Conservation (phyloP, 1,140 invertebrate genomes). For the Asobara japonica region DNA sequence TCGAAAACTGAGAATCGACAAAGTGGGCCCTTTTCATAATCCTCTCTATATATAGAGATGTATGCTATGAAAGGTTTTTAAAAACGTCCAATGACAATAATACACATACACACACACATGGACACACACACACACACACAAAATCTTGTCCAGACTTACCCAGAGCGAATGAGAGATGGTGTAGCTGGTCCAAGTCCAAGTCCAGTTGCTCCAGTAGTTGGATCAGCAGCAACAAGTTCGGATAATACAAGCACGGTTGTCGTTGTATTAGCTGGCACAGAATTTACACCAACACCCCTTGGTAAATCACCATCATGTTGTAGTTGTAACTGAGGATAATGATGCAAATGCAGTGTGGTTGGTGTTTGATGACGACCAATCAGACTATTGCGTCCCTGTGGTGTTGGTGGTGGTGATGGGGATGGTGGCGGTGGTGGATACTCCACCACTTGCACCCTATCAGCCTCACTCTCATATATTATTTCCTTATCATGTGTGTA, state of each 20-base stretch:
- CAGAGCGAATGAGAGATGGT: slow-evolving; percentile 49
- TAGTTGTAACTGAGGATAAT: slow-evolving; percentile 64
- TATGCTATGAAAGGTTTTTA: too few relatives aligned
- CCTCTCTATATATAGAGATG: too few relatives aligned
- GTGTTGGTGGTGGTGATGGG: slow-evolving; percentile 64
- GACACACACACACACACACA: slow-evolving; percentile 14
- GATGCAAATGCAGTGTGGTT: slow-evolving; percentile 58
- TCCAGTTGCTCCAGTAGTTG: slow-evolving; percentile 37
- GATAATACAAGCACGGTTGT: slow-evolving; percentile 69
- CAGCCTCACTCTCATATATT: slow-evolving; percentile 64
- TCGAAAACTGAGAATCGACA: too few relatives aligned
- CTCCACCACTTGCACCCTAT: slow-evolving; percentile 62
- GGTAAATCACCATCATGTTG: slow-evolving; percentile 65
- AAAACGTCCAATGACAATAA: too few relatives aligned
- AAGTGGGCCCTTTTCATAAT: too few relatives aligned
- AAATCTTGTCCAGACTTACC: slow-evolving; percentile 50
- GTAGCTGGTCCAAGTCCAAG: slow-evolving; percentile 39
- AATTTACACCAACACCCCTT: slow-evolving; percentile 53
- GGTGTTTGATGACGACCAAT: slow-evolving; percentile 53
- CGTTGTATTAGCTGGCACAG: slow-evolving; percentile 59
- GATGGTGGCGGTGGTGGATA: slow-evolving; percentile 63
- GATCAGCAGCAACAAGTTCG: slow-evolving; percentile 64
- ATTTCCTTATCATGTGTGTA: slow-evolving; percentile 73
- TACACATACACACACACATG: too few relatives aligned
- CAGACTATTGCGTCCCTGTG: slow-evolving; percentile 63